phyloP scores from a whole-genome alignment of 2,888 invertebrate genomes.

The Xestia c-nigrum region DNA sequence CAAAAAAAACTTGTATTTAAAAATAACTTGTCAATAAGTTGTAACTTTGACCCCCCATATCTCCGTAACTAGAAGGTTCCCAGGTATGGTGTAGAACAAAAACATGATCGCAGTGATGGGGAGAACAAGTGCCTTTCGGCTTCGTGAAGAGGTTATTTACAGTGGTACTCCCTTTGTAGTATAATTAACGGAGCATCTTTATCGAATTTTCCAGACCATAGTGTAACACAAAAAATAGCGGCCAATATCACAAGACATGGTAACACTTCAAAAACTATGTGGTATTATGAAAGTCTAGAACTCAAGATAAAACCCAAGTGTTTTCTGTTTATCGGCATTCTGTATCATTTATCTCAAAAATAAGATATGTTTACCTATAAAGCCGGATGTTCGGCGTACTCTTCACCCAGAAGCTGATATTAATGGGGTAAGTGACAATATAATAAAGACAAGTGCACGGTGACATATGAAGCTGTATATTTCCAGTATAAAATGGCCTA shows the following conservation, averaged over 20 bases:
- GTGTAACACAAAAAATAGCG: not conserved
- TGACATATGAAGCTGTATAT: not conserved
- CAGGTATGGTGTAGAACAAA: no score
- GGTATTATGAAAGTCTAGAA: conserved; percentile 34
- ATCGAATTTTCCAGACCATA: not conserved
- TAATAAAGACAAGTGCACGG: not conserved
- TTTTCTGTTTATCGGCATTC: conserved; percentile 38
- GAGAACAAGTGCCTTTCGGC: no score
- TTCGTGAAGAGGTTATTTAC: no score
- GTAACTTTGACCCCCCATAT: no score
- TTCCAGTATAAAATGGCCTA: not conserved
- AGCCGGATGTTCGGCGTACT: conserved; percentile 15
- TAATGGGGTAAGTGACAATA: conserved; percentile 54
- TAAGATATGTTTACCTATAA: conserved; percentile 64
- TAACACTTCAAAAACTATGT: conserved; percentile 5
- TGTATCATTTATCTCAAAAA: conserved; percentile 62
- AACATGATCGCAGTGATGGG: no score
- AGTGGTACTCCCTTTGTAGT: no score
- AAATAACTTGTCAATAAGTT: no score
- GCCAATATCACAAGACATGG: conserved; percentile 14
- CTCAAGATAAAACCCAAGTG: conserved; percentile 51
- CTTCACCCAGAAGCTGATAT: conserved; percentile 24
- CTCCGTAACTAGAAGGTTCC: no score
- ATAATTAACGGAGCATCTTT: not conserved
- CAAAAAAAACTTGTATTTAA: no score